A percentile compares a stretch with the other conserved stretches of the same genome.
These are phyloP conservation scores for Polia nebulosa DNA, from an alignment of 2,888 invertebrate species.

Conservation along the genomic window DNA sequence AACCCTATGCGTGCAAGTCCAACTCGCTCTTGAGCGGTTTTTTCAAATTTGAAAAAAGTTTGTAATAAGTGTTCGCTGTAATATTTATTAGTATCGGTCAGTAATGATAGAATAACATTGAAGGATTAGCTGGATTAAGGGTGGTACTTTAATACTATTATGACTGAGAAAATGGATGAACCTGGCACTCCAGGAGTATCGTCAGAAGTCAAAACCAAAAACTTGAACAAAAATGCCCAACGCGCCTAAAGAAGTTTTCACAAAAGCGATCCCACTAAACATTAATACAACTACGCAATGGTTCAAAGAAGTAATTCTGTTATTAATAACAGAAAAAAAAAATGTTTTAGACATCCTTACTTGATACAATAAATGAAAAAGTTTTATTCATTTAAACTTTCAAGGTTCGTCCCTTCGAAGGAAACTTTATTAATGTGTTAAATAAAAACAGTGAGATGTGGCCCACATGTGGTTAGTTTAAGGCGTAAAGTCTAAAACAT, in stretches of 20 bases:
- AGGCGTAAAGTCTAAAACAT: neutral
- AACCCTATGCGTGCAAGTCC: too few relatives aligned
- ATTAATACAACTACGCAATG: neutral
- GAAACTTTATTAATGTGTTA: slow-evolving; percentile 38
- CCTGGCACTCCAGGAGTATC: too few relatives aligned
- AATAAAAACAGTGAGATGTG: slow-evolving; percentile 35
- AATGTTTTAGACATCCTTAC: slow-evolving; percentile 13
- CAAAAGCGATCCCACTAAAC: neutral
- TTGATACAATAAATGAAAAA: slow-evolving; percentile 36
- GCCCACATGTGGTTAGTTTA: slow-evolving; percentile 2
- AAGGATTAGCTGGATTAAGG: neutral
- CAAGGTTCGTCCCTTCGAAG: slow-evolving; percentile 33
- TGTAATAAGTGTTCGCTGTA: neutral
- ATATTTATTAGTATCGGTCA: neutral
- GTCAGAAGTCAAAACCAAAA: too few relatives aligned
- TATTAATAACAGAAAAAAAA: slow-evolving; percentile 14
- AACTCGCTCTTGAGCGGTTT: too few relatives aligned
- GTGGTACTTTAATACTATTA: neutral
- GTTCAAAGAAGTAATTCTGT: neutral
- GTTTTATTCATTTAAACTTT: slow-evolving; percentile 35
- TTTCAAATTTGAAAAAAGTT: too few relatives aligned
- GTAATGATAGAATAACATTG: neutral
- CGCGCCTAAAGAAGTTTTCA: too few relatives aligned
- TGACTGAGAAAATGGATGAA: neutral
- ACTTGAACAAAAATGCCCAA: too few relatives aligned